Evolutionary conservation across 1,140 invertebrate genomes (phyloP).

Genomic region (Carposina sasakii): DNA sequence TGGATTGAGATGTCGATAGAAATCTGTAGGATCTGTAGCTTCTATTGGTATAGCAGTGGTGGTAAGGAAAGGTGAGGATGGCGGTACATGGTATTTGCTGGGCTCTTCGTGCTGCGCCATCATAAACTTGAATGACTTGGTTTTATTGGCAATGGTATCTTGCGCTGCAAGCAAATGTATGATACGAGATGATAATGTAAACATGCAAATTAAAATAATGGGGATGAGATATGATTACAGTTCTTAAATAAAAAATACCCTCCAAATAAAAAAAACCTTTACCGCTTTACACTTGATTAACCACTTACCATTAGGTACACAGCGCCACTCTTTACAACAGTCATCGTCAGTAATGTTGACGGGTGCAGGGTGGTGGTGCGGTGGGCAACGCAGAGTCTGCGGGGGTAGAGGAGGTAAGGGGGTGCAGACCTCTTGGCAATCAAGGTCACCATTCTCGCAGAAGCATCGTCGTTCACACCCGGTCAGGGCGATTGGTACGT

Average conservation of each 20-base stretch:
- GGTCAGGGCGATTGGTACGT: constrained; percentile 76
- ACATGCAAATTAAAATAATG: background rate
- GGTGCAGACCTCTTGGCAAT: constrained; percentile 85
- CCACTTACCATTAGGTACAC: constrained; percentile 67
- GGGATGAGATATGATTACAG: background rate
- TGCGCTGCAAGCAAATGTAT: constrained; percentile 46
- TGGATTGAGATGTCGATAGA: constrained; percentile 34
- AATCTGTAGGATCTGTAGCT: constrained; percentile 36
- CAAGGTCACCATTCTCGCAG: constrained; percentile 89
- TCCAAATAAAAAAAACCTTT: too few relatives aligned
- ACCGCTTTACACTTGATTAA: too few relatives aligned
- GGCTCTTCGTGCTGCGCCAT: too few relatives aligned
- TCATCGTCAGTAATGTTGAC: constrained; percentile 83
- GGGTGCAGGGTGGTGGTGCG: constrained; percentile 75
- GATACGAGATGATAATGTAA: background rate
- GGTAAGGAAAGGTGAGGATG: constrained; percentile 34
- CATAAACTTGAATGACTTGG: background rate
- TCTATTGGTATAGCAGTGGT: constrained; percentile 33
- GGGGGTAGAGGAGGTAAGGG: constrained; percentile 83
- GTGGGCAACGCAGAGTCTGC: constrained; percentile 79
- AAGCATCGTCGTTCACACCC: constrained; percentile 90
- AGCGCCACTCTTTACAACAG: constrained; percentile 85
- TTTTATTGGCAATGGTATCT: constrained; percentile 37
- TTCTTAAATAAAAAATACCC: too few relatives aligned
- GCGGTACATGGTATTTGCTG: constrained; percentile 52